Base-by-base conservation (phyloP, 2,888 invertebrate genomes). In the Andrena bucephala region DNA sequence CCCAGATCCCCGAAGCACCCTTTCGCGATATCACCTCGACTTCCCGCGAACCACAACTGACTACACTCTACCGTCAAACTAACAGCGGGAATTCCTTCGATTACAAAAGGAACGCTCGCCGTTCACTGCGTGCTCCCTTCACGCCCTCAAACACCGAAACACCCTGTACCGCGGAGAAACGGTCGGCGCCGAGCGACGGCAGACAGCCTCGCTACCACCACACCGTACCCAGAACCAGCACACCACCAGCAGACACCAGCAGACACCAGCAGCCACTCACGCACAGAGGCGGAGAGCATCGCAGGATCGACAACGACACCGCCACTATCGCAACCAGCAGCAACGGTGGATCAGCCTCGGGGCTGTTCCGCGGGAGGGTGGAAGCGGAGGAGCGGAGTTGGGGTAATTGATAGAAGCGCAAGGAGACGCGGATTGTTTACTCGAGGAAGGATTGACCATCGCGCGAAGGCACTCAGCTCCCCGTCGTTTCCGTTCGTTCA, bases 331-430 rank as follows among this genome's bases (percentile, higher is more conserved):
- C 65, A n/a, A 24, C 6, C 36, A 24, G 36, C 71, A 57, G 16
- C 67, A 52, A 59, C 33, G 57, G 20, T 36, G 67, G 65, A 81
- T 73, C 70, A 77, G 66, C 48, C 63, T 42, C 54, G 8, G 36
- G 62, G 50, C 13, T 59, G 63, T 62, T 67, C 42, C 52, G 63
- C 74, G 42, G 42, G 42, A 42, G 16, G 67, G 57, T 63, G 31
- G 67, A 77, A 63, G 36, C 74, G 42, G 52, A 16, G 54, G 52
- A 70, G 27, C 48, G 60, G 83, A 71, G 90, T 86, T 85, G 89
- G 87, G 90, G 89, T 92, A 91, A 92, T 92, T 92, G 91, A 91
- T 92, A 89, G 89, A 85, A 89, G 87, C 81, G 84, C 81, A 73
- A 75, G 86, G 83, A 79, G 83, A 85, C 84, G 80, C 86, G 89